A percentile compares a stretch with the other conserved stretches of the same genome.
Evolutionary conservation across 2,888 invertebrate species (phyloP).

Genomic region (Tenthredo mesomela): DNA sequence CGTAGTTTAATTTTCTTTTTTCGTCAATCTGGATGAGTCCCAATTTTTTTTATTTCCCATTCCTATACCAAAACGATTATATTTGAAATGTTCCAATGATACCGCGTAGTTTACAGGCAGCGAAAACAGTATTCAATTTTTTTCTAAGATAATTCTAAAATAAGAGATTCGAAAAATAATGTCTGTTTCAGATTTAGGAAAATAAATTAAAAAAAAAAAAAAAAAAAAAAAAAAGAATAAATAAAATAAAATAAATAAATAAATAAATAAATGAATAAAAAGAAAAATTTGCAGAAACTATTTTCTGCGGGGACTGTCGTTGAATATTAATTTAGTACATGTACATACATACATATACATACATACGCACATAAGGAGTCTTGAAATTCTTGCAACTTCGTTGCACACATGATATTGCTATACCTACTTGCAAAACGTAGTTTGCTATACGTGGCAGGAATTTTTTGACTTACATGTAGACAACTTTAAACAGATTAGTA

Average conservation of each 20-base stretch:
- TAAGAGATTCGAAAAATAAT: background rate
- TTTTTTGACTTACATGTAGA: background rate
- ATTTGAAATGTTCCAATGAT: background rate
- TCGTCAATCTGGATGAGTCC: background rate
- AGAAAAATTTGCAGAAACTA: background rate
- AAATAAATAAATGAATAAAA: background rate
- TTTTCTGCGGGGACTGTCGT: slow-evolving; percentile 25
- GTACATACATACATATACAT: background rate
- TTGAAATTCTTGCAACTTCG: slow-evolving; percentile 3
- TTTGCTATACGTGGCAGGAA: background rate
- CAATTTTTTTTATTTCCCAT: background rate
- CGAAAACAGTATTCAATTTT: background rate
- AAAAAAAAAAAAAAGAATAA: background rate
- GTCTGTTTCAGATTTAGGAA: background rate
- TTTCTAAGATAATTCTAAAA: background rate
- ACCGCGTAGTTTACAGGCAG: background rate
- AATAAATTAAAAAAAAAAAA: background rate
- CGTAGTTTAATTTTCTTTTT: background rate
- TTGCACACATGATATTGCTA: background rate
- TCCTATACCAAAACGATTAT: background rate
- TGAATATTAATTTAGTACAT: slow-evolving; percentile 33
- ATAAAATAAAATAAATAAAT: background rate
- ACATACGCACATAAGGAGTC: background rate
- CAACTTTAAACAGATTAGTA: slow-evolving; percentile 16
- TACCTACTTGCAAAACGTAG: background rate